Percentiles rank a stretch among this genome's conserved stretches.
Conservation (phyloP, 2,888 invertebrate genomes). For the Hyles lineata region DNA sequence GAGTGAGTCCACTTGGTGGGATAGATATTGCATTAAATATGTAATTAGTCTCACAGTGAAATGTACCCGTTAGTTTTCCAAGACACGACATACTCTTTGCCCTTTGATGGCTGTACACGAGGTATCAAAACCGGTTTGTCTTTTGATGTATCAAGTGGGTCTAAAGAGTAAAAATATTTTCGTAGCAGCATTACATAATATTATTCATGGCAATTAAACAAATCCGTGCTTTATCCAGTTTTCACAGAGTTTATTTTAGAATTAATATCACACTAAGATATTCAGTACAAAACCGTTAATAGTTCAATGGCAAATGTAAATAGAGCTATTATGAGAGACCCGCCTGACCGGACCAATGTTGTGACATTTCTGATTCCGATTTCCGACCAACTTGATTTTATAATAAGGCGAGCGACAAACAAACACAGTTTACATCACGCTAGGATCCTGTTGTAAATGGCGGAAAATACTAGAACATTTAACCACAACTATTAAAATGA, state of each 20-base stretch:
- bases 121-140: not conserved
- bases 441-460: too few relatives aligned
- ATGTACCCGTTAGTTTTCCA: too few relatives aligned
- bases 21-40: too few relatives aligned
- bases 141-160: not conserved
- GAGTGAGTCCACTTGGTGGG: too few relatives aligned
- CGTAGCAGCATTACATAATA: not conserved
- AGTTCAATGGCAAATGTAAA: conserved; percentile 18
- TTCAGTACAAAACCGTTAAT: not conserved
- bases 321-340: not conserved
- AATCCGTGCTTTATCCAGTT: not conserved
- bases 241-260: not conserved
- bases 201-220: not conserved
- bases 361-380: not conserved
- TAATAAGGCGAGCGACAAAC: not conserved
- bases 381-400: not conserved
- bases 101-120: not conserved
- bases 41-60: too few relatives aligned
- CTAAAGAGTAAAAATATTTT: not conserved
- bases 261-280: not conserved
- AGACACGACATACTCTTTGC: too few relatives aligned
- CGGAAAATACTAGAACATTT: too few relatives aligned
- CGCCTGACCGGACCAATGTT: not conserved
- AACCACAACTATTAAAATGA: too few relatives aligned
- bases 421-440: too few relatives aligned